Base-by-base conservation (phyloP, 2,113 vertebrate species). In the Ciconia maguari region DNA sequence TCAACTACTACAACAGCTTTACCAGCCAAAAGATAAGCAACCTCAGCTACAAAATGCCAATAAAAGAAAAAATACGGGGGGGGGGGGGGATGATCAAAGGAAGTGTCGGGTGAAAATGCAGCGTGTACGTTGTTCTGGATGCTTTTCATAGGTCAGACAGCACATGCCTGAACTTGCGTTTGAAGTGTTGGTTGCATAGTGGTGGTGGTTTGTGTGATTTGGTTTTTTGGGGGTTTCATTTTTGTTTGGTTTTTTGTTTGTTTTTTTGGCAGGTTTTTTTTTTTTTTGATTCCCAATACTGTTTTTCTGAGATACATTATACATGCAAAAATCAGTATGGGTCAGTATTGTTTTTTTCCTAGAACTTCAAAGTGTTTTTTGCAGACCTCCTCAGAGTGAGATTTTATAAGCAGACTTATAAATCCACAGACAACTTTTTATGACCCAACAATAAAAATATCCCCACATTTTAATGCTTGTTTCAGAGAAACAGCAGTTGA, bases 401-500 rank as follows among this genome's bases (percentile, higher is more conserved):
- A 34, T 58, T 95, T 96, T 79, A 34, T 41, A 80, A 76, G 38
- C 38, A n/a, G 77, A 51, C n/a, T 88, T 65, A 55, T 22, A 95
- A 75, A 75, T 74, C 70, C 51, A 87, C 20, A 69, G 55, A 68
- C n/a, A 66, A 64, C 22, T 46, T 92, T 51, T 95, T n/a, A 42
- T 10, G 51, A 44, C 41, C 36, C 26, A 82, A 70, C 32, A 69
- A 79, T 66, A 91, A 83, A 85, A 89, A 88, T 91, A 91, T 76
- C 70, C 81, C 55, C 64, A 58, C 26, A 8, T 85, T 94, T 84
- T 78, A 91, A 92, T 32, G 34, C 55, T 91, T 83, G 60, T 69
- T 96, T 96, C 60, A 34, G 72, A 90, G 71, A 86, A 96, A 68
- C 22, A 75, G 49, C 13, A 27, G 46, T 83, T 89, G 58, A 71